Base-by-base conservation (phyloP, 2,888 invertebrate species). In the Abrostola tripartita region DNA sequence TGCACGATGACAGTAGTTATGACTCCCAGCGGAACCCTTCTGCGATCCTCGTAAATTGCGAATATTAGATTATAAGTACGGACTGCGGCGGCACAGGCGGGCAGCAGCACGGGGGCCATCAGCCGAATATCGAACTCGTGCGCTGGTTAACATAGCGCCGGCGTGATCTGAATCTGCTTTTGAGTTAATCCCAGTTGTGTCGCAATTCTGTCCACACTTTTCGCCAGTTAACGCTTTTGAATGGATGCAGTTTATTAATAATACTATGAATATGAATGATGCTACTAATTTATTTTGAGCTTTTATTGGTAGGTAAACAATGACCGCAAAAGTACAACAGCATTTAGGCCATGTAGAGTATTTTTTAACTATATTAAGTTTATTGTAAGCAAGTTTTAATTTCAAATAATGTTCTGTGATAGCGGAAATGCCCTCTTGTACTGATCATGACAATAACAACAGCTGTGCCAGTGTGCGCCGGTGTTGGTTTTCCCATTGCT, bases 41-140 rank as follows among this genome's bases (percentile, higher is more conserved):
- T 85, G 90, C 90, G 92, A 92, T 92, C 92, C 93, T 90, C 92
- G 92, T 93, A 93, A 93, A 94, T 94, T 94, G 92, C 92, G 92
- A 93, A 93, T 94, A 94, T 94, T 94, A 94, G 93, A 94, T 94
- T 93, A 94, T 93, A 93, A 94, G 93, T 92, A 90, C 91, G 90
- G 90, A 88, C 88, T 90, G 93, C 90, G 92, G 91, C 86, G 61
- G 61, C 61, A 52, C 58, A 52, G 58, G 47, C 58, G 84, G 76
- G 77, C 75, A 79, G 77, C 75, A 79, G 82, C 78, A 70, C 72
- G 78, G 92, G 92, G 88, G 88, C 92, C 90, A 92, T 93, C 92
- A 91, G 84, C 85, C 85, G 88, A 91, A 90, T 89, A 90, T 91
- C 91, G 89, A 92, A 89, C 92, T 90, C 90, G 89, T 87, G 89